Conservation (phyloP, 2,888 invertebrate genomes). For the Drosophila ustulata region DNA sequence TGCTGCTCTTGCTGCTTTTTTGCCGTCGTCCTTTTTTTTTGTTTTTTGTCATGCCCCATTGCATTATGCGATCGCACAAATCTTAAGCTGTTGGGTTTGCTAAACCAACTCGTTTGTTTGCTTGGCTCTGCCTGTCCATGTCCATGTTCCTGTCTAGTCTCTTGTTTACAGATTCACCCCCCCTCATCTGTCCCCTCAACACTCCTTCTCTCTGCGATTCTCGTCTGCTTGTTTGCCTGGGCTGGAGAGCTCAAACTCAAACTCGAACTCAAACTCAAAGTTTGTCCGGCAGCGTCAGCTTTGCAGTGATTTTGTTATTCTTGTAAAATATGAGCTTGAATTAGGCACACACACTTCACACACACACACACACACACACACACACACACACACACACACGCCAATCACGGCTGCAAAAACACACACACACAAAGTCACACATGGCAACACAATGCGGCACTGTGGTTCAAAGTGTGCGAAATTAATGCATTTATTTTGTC, state of each 20-base stretch:
- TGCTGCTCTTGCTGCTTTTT: background rate
- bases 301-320: constrained; percentile 78
- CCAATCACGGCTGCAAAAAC: constrained; percentile 41
- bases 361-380: constrained; percentile 37
- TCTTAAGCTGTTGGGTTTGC: constrained; percentile 46
- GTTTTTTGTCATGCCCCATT: constrained; percentile 26
- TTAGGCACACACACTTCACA: constrained; percentile 51
- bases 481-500: background rate
- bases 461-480: constrained; percentile 3
- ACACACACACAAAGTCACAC: constrained; percentile 32
- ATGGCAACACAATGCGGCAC: constrained; percentile 9
- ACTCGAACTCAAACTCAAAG: constrained; percentile 43
- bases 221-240: constrained; percentile 20
- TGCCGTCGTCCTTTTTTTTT: background rate
- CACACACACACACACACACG: constrained; percentile 30
- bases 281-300: constrained; percentile 61
- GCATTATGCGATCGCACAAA: constrained; percentile 47
- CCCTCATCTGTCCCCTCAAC: background rate
- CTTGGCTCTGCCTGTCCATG: constrained; percentile 40
- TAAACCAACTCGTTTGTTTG: constrained; percentile 57
- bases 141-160: constrained; percentile 54
- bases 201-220: background rate
- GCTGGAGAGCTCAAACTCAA: constrained; percentile 7
- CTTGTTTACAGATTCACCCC: constrained; percentile 54
- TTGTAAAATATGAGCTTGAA: constrained; percentile 77